These are phyloP conservation scores for Saiga tatarica DNA, from an alignment of 2,113 vertebrate species.

Conservation along the genomic window DNA sequence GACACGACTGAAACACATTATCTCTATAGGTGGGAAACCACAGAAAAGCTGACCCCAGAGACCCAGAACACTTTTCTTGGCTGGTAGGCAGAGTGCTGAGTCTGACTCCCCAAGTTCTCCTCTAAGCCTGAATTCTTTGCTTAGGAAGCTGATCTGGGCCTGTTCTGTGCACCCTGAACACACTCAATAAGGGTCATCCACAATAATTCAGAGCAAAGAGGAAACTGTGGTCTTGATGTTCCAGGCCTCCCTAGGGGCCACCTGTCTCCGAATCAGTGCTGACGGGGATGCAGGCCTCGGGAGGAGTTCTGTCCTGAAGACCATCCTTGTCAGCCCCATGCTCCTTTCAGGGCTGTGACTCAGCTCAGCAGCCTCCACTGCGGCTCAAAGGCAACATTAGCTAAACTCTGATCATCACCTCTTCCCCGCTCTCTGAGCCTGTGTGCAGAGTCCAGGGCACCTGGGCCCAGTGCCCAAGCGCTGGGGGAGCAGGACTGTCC, in stretches of 20 bases:
- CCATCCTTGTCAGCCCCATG: not conserved
- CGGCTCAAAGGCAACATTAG: not conserved
- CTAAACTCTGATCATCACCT: not conserved
- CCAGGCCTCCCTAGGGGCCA: not conserved
- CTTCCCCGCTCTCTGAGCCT: accelerated
- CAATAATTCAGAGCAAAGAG: not conserved
- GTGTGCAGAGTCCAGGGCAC: not conserved
- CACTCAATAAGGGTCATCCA: not conserved
- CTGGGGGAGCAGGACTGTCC: not conserved
- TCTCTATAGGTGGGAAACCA: not conserved
- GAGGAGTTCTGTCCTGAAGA: conserved; percentile 38
- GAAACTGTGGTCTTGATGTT: not conserved
- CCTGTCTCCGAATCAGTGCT: conserved; percentile 56
- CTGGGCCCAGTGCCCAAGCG: accelerated
- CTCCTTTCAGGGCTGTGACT: conserved; percentile 38
- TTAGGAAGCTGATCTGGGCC: not conserved
- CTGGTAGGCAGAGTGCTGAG: not conserved
- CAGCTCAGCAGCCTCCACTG: conserved; percentile 37
- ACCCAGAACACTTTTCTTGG: not conserved
- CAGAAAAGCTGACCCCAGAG: not conserved
- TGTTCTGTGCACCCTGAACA: not conserved
- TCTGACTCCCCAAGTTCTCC: not conserved
- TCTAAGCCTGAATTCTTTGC: not conserved
- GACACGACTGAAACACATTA: not conserved
- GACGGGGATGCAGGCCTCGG: not conserved